Evolutionary conservation across 2,113 vertebrate genomes (phyloP).

Genomic region (Oxyruncus cristatus): DNA sequence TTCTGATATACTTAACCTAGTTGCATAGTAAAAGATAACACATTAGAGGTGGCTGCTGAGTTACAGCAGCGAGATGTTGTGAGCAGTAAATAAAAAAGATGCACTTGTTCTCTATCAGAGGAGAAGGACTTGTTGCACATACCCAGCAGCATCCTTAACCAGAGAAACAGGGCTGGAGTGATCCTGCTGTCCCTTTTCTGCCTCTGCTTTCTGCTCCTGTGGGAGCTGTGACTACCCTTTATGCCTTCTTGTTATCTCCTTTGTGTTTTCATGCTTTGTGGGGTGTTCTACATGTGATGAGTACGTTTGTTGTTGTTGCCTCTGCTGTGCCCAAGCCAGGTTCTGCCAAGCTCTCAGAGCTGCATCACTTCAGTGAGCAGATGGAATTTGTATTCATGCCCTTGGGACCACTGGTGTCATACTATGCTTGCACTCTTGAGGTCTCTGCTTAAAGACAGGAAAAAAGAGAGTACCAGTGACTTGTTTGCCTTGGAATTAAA

Average conservation of each 20-base stretch:
- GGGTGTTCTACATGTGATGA: fast-evolving
- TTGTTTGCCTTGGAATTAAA: neutral
- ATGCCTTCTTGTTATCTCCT: neutral
- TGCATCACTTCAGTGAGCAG: neutral
- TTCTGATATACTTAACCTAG: neutral
- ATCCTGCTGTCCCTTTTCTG: neutral
- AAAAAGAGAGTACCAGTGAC: neutral
- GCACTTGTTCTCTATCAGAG: fast-evolving
- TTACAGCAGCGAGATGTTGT: neutral
- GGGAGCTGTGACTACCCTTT: neutral
- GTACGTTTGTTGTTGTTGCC: fast-evolving
- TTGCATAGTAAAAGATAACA: neutral
- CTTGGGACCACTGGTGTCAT: neutral
- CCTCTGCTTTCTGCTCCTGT: neutral
- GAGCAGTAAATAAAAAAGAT: neutral
- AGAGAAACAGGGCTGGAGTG: neutral
- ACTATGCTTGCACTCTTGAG: fast-evolving
- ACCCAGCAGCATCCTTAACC: neutral
- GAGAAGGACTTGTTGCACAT: neutral
- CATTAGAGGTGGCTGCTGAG: neutral
- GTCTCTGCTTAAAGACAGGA: neutral
- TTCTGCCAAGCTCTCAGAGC: neutral
- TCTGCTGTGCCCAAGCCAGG: neutral
- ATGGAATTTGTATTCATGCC: neutral
- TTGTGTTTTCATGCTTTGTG: neutral